phyloP scores from a whole-genome alignment of 2,888 invertebrate species.

The Halictus quadricinctus region DNA sequence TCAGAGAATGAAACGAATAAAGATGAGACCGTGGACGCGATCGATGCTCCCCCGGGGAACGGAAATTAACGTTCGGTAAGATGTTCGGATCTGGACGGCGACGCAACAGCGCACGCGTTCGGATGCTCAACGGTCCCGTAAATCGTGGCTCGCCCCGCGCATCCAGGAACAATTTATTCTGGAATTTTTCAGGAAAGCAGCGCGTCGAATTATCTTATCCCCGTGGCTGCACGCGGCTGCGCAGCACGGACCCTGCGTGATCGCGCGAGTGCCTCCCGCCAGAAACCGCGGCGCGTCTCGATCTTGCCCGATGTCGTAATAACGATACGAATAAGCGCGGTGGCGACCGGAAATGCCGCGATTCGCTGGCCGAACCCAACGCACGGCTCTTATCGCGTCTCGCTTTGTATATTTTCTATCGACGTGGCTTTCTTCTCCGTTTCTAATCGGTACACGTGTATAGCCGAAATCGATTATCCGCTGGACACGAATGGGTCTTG shows the following conservation, averaged over 20 bases:
- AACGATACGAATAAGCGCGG: conserved; percentile 54
- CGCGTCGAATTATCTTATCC: conserved; percentile 44
- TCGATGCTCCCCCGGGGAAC: not conserved
- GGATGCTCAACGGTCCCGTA: not conserved
- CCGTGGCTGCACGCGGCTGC: conserved; percentile 37
- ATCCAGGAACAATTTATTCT: conserved; percentile 3
- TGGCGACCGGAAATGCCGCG: conserved; percentile 52
- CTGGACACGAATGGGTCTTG: not conserved
- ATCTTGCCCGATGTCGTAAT: conserved; percentile 57
- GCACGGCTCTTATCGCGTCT: not conserved
- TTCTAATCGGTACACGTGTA: not conserved
- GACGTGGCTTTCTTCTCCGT: not conserved
- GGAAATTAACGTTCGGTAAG: not conserved
- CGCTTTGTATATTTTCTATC: not conserved
- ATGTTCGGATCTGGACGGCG: not conserved
- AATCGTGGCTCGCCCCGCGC: not conserved
- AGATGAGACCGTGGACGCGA: too few relatives aligned
- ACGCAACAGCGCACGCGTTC: not conserved
- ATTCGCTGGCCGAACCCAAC: conserved; percentile 46
- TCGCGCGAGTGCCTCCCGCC: conserved; percentile 42
- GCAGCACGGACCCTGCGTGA: conserved; percentile 20
- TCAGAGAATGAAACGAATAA: too few relatives aligned
- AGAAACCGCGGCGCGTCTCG: conserved; percentile 46
- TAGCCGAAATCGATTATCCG: not conserved
- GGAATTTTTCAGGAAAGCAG: conserved; percentile 20